Base-by-base conservation (phyloP, 2,888 invertebrate species). In the Watsonalla binaria region DNA sequence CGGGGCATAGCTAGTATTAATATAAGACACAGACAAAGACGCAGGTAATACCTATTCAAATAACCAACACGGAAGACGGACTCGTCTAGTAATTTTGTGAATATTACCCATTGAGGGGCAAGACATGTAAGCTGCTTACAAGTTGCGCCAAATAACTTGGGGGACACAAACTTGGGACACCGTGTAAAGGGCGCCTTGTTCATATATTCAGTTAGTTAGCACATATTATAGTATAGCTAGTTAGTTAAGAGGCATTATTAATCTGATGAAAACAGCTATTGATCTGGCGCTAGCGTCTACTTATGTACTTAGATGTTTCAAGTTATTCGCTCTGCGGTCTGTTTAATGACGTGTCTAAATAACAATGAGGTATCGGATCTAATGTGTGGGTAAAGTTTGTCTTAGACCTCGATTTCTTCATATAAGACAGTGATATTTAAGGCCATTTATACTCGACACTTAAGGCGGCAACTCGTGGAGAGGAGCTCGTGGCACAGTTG, bases 51-150 rank as follows among this genome's bases (percentile, higher is more conserved):
- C 79, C 82, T 86, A 88, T 89, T 88, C 85, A 87, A 86, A 86
- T 86, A 84, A 81, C 84, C 82, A 80, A 75, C 76, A 68, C 73
- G 74, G 77, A 76, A 75, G 73, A 71, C 76, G 77, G 80, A 75
- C 74, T 76, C 76, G 76, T 76, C 72, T 75, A 78, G 84, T 82
- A 85, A 87, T 86, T 86, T 84, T 74, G 76, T 67, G 82, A 82
- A 84, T 83, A 87, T 84, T 83, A 78, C 76, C 74, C 73, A 67
- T 66, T 65, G 73, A 75, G 76, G 66, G 72, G 72, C 71, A 74
- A 72, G 71, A 71, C 71, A 70, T 77, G 73, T 88, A 88, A 89
- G 90, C 86, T 70, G 80, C 87, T 89, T 89, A 87, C 75, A 84
- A 86, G 80, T 85, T 86, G 64, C 70, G 67, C 68, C 76, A 76